Percentiles rank a stretch among this genome's conserved stretches.
These are phyloP conservation scores for Melanotus villosus DNA, from an alignment of 2,888 invertebrate species.

Conservation along the genomic window DNA sequence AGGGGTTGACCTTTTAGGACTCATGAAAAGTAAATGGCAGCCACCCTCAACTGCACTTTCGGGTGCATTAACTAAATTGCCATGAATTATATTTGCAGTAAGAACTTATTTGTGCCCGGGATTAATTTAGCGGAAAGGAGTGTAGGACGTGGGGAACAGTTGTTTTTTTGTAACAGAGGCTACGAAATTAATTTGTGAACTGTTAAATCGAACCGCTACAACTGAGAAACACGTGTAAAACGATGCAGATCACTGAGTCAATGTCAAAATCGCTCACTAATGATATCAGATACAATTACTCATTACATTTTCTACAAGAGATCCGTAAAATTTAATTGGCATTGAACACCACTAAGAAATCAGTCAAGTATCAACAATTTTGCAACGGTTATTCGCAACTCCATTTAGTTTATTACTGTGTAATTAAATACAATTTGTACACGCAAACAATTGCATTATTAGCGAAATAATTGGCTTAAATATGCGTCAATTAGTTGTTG, in stretches of 20 bases:
- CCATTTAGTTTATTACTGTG: no score
- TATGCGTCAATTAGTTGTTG: no score
- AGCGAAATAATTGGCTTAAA: no score
- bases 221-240: conserved; percentile 16
- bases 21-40: background rate
- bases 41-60: background rate
- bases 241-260: conserved; percentile 15
- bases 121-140: conserved; percentile 7
- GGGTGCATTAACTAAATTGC: conserved; percentile 17
- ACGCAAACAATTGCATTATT: no score
- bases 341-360: background rate
- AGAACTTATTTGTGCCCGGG: background rate
- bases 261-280: conserved; percentile 22
- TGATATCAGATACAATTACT: conserved; percentile 11
- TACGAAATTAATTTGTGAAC: background rate
- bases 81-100: background rate
- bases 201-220: conserved; percentile 5
- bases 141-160: background rate
- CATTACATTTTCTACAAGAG: background rate
- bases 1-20: background rate
- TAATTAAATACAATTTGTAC: no score
- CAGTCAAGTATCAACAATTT: background rate
- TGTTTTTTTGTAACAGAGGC: no score
- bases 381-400: no score
- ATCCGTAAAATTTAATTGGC: conserved; percentile 7